A percentile compares a stretch with the other conserved stretches of the same genome.
phyloP scores from a whole-genome alignment of 2,888 invertebrate genomes.

The Phrixothrix hirtus region DNA sequence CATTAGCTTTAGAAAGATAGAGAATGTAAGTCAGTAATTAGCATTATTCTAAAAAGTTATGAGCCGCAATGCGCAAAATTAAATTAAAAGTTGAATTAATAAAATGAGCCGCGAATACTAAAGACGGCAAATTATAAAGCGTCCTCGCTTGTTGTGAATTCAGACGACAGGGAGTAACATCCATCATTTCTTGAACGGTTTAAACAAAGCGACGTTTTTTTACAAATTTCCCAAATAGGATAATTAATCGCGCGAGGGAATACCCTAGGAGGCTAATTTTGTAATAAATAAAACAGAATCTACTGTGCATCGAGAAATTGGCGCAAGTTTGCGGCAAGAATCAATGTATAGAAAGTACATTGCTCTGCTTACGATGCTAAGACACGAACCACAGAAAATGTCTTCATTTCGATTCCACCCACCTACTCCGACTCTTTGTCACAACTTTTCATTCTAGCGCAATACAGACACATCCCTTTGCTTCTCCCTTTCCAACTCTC shows the following conservation, averaged over 20 bases:
- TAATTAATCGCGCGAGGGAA: conserved; percentile 16
- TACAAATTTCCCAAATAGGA: conserved; percentile 8
- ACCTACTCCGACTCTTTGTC: conserved; percentile 46
- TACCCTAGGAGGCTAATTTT: conserved; percentile 18
- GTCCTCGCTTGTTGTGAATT: conserved; percentile 24
- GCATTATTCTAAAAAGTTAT: conserved; percentile 28
- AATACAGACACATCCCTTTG: conserved; percentile 22
- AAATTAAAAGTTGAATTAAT: conserved; percentile 32
- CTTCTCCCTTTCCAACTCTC: conserved; percentile 15
- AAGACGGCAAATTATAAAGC: conserved; percentile 26
- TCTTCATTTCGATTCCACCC: conserved; percentile 49
- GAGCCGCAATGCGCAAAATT: conserved; percentile 31
- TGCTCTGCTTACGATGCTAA: conserved; percentile 44
- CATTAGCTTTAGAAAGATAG: conserved; percentile 23
- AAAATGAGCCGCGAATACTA: conserved; percentile 29
- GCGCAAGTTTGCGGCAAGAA: conserved; percentile 9
- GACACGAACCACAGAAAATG: conserved; percentile 46
- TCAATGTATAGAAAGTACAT: conserved; percentile 25
- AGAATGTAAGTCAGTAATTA: conserved; percentile 23
- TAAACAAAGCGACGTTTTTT: conserved; percentile 15
- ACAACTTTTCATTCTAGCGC: conserved; percentile 48
- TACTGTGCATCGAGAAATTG: conserved; percentile 8
- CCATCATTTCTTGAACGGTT: conserved; percentile 20
- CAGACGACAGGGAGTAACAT: conserved; percentile 19
- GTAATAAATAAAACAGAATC: conserved; percentile 10